Conservation (phyloP, 2,888 invertebrate genomes). For the Bombylius major region DNA sequence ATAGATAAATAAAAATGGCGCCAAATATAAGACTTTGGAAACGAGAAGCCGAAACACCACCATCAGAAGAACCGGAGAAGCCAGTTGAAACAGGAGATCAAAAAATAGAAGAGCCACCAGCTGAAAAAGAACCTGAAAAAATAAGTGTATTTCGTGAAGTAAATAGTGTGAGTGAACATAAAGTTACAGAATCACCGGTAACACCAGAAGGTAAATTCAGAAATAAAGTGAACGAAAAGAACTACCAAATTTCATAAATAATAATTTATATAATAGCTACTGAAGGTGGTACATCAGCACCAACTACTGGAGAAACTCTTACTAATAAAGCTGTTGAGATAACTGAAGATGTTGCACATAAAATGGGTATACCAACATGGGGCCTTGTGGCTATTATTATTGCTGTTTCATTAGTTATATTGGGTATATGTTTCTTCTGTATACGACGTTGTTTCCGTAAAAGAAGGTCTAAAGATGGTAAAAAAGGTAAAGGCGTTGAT, state of each 20-base stretch:
- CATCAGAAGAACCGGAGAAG: neutral
- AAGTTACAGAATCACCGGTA: slow-evolving; percentile 2
- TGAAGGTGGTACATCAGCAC: slow-evolving; percentile 3
- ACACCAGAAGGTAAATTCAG: neutral
- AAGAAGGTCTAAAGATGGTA: slow-evolving; percentile 84
- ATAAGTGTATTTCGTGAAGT: neutral
- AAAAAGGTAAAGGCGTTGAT: slow-evolving; percentile 92
- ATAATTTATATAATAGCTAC: neutral
- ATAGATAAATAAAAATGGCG: slow-evolving; percentile 10
- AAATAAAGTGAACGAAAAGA: neutral
- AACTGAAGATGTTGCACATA: slow-evolving; percentile 50
- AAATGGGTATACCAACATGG: slow-evolving; percentile 72
- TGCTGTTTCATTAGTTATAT: slow-evolving; percentile 63
- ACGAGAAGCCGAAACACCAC: slow-evolving; percentile 5
- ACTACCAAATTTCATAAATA: neutral
- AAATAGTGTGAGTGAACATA: neutral
- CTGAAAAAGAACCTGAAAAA: neutral
- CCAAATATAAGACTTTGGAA: slow-evolving; percentile 14
- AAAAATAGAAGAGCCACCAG: neutral
- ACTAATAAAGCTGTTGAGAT: slow-evolving; percentile 42
- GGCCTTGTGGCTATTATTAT: slow-evolving; percentile 73
- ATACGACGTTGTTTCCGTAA: slow-evolving; percentile 86
- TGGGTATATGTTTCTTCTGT: slow-evolving; percentile 83
- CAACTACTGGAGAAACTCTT: slow-evolving; percentile 24
- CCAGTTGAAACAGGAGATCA: slow-evolving; percentile 1